These are phyloP conservation scores for Tipula unca DNA, from an alignment of 2,888 invertebrate genomes.

Conservation along the genomic window DNA sequence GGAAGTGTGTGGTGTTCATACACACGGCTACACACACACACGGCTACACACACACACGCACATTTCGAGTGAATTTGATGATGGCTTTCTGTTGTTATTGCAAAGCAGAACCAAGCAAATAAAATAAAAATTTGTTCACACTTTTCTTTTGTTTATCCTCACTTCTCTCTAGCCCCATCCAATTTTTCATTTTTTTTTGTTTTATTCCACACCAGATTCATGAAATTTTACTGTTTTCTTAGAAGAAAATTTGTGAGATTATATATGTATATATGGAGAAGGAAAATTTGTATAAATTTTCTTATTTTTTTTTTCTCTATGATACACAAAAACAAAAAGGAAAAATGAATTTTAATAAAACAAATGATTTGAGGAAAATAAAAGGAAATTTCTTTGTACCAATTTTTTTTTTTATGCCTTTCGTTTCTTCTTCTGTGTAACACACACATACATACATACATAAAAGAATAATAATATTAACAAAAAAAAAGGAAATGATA, in stretches of 20 bases:
- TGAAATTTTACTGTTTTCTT: not conserved
- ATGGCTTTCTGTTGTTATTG: constrained; percentile 1
- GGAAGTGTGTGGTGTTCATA: not conserved
- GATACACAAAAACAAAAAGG: not conserved
- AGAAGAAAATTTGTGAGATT: not conserved
- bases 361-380: constrained; percentile 14
- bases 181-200: not conserved
- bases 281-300: constrained; percentile 1
- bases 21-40: not conserved
- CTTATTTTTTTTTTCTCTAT: not conserved
- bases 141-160: not conserved
- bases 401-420: not conserved
- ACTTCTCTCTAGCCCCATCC: not conserved
- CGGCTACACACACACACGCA: not conserved
- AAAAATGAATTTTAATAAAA: constrained; percentile 14
- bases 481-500: not conserved
- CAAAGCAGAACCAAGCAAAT: constrained; percentile 14
- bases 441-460: not conserved
- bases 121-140: constrained; percentile 2
- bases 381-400: not conserved
- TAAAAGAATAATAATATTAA: constrained; percentile 3
- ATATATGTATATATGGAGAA: not conserved
- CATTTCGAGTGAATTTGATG: not conserved
- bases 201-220: not conserved
- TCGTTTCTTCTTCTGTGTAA: not conserved